These are phyloP conservation scores for Melanotaenia trifasciata DNA, from an alignment of 2,797 vertebrate species.

Conservation along the genomic window DNA sequence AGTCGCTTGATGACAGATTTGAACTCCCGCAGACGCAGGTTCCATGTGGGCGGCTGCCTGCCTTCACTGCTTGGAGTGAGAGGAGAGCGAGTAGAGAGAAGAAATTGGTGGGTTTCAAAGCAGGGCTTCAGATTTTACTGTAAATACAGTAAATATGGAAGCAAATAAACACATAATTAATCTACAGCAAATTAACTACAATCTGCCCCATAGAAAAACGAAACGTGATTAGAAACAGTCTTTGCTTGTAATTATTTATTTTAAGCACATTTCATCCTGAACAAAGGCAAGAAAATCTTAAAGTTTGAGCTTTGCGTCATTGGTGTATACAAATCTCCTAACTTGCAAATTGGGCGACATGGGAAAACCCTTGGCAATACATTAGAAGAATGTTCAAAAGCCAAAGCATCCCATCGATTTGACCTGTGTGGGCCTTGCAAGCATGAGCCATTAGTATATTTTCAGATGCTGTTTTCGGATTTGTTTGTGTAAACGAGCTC, in stretches of 20 bases:
- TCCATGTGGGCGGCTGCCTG: slow-evolving; percentile 24
- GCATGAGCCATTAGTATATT: slow-evolving; percentile 78
- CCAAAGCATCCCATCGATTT: slow-evolving; percentile 80
- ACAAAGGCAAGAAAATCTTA: slow-evolving; percentile 55
- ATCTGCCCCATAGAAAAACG: background rate
- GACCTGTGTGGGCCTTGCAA: slow-evolving; percentile 82
- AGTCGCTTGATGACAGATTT: slow-evolving; percentile 4
- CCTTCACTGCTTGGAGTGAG: slow-evolving; percentile 7
- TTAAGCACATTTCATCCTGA: slow-evolving; percentile 46
- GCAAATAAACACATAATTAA: slow-evolving; percentile 24
- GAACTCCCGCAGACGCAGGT: slow-evolving; percentile 3
- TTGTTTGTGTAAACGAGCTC: slow-evolving; percentile 80
- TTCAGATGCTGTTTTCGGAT: slow-evolving; percentile 74
- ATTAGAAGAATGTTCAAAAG: slow-evolving; percentile 75
- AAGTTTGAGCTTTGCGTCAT: slow-evolving; percentile 69
- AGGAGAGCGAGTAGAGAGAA: slow-evolving; percentile 4
- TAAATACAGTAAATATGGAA: slow-evolving; percentile 1
- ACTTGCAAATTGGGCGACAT: slow-evolving; percentile 80
- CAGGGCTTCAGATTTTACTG: slow-evolving; percentile 6
- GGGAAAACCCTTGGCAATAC: slow-evolving; percentile 81
- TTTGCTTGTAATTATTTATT: slow-evolving; percentile 42
- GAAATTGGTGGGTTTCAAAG: slow-evolving; percentile 12
- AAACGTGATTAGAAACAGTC: slow-evolving; percentile 14
- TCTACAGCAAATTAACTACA: slow-evolving; percentile 16
- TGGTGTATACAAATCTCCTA: slow-evolving; percentile 71